Evolutionary conservation across 2,888 invertebrate genomes (phyloP).

Genomic region (Caenorhabditis virilis): DNA sequence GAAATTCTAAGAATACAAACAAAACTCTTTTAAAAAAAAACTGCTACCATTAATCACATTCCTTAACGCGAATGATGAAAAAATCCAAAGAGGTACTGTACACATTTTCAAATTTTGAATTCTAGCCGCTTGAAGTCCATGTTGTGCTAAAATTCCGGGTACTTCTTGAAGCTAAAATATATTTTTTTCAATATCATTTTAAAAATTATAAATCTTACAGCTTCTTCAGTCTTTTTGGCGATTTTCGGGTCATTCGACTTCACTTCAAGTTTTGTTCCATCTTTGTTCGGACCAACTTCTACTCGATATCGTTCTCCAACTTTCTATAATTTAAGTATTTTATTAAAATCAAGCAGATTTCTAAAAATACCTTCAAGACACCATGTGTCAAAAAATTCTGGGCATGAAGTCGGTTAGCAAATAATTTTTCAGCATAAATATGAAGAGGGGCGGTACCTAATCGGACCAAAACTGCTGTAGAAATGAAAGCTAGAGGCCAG

Average conservation of each 20-base stretch:
- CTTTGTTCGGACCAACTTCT: constrained; percentile 44
- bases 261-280: constrained; percentile 45
- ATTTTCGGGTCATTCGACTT: constrained; percentile 33
- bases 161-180: constrained; percentile 45
- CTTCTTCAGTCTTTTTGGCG: constrained; percentile 17
- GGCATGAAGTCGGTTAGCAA: constrained; percentile 59
- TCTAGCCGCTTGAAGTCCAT: constrained; percentile 55
- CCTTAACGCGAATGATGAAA: constrained; percentile 64
- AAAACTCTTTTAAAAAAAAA: neutral
- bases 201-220: neutral
- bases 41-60: constrained; percentile 53
- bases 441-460: constrained; percentile 58
- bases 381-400: constrained; percentile 56
- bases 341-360: too few relatives aligned
- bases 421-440: constrained; percentile 60
- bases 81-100: constrained; percentile 64
- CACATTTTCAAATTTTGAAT: constrained; percentile 64
- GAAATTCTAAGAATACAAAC: constrained; percentile 7
- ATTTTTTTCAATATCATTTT: neutral
- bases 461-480: constrained; percentile 51
- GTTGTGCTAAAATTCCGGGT: constrained; percentile 42
- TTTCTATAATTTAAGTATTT: constrained; percentile 39
- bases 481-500: constrained; percentile 58
- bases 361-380: constrained; percentile 46
- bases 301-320: constrained; percentile 52